phyloP scores from a whole-genome alignment of 2,113 vertebrate species.

The Campylorhamphus procurvoides region DNA sequence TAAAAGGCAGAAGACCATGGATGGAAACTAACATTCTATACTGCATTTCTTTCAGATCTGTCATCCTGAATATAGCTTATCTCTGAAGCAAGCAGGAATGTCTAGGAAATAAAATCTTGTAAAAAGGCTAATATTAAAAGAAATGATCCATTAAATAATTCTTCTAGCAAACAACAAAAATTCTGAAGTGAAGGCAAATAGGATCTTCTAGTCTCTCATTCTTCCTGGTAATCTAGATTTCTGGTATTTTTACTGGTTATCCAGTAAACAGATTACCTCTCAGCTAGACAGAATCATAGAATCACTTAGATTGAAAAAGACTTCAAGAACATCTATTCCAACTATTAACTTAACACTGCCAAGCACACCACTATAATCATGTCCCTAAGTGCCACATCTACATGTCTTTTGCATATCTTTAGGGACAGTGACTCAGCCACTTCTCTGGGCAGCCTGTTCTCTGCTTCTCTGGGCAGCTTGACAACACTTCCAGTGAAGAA shows the following conservation, averaged over 20 bases:
- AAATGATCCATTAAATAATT: conserved; percentile 41
- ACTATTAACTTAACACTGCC: not conserved
- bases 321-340: not conserved
- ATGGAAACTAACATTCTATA: not conserved
- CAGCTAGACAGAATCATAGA: not conserved
- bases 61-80: not conserved
- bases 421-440: too few relatives aligned
- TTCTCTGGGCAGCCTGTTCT: not conserved
- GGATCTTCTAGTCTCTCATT: not conserved
- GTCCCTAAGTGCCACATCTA: not conserved
- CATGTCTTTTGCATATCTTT: not conserved
- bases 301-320: not conserved
- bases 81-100: not conserved
- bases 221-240: not conserved
- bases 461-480: not conserved
- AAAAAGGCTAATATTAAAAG: conserved; percentile 7
- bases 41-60: conserved; percentile 9
- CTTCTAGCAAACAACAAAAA: conserved; percentile 31
- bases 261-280: not conserved
- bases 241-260: not conserved
- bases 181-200: not conserved
- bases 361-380: not conserved
- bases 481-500: not conserved
- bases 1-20: conserved; percentile 10
- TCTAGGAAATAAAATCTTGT: conserved; percentile 32